phyloP scores from a whole-genome alignment of 2,888 invertebrate species.

The Ophioninae sp. region DNA sequence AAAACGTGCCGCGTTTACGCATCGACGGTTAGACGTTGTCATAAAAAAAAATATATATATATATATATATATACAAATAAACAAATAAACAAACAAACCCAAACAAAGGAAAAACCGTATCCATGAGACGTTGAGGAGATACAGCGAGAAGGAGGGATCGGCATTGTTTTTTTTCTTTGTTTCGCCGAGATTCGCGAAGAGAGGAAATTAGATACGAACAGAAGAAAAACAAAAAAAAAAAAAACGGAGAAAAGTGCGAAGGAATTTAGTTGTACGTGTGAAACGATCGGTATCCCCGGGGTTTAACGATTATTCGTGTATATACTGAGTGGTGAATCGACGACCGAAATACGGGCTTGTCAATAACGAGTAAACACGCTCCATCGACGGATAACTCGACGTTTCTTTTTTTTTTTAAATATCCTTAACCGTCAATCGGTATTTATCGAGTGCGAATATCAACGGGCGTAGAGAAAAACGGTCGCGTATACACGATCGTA shows the following conservation, averaged over 20 bases:
- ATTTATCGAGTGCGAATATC: constrained; percentile 19
- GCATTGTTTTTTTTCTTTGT: background rate
- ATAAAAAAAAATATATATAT: too few relatives aligned
- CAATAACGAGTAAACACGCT: constrained; percentile 3
- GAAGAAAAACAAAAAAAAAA: too few relatives aligned
- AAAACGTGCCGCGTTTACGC: constrained; percentile 69
- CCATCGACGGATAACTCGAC: background rate
- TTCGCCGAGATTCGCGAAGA: background rate
- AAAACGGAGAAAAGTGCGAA: constrained; percentile 14
- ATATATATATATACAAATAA: too few relatives aligned
- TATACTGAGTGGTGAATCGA: constrained; percentile 21
- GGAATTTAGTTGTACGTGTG: constrained; percentile 38
- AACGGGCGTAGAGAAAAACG: background rate
- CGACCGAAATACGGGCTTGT: background rate
- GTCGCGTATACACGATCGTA: background rate
- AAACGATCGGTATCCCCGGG: constrained; percentile 9
- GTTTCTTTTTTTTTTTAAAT: background rate
- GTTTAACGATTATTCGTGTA: constrained; percentile 10
- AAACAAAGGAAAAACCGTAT: background rate
- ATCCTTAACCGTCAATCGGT: background rate
- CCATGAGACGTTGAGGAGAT: background rate
- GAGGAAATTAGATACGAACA: background rate
- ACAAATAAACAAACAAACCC: too few relatives aligned
- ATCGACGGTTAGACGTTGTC: background rate
- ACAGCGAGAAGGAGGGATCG: constrained; percentile 1